phyloP scores from a whole-genome alignment of 2,797 vertebrate species.

The Ispidina lecontei region DNA sequence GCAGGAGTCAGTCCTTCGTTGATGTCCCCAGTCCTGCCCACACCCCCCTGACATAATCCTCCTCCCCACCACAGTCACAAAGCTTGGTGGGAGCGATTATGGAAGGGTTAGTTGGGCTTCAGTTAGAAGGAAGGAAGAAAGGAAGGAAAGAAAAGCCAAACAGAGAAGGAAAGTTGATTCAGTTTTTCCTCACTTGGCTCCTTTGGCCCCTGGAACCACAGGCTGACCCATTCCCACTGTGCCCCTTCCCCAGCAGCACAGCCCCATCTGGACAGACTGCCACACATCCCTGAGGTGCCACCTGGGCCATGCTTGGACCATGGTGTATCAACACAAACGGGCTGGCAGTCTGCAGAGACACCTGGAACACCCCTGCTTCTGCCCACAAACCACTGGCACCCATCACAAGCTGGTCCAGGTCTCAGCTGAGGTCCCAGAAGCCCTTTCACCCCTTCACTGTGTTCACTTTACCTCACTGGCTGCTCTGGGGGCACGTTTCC shows the following conservation, averaged over 20 bases:
- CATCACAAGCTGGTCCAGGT: not conserved
- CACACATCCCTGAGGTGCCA: not conserved
- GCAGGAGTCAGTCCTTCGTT: not conserved
- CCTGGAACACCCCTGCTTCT: not conserved
- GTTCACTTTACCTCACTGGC: not conserved
- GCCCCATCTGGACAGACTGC: not conserved
- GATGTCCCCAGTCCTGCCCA: not conserved
- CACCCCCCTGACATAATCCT: not conserved
- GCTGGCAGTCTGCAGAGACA: not conserved
- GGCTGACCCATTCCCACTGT: not conserved
- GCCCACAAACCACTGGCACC: not conserved
- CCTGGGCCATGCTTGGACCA: not conserved
- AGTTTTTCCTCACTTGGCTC: conserved; percentile 42
- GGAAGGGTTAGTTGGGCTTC: conserved; percentile 67
- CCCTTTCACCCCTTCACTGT: not conserved
- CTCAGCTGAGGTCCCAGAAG: not conserved
- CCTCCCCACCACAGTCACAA: not conserved
- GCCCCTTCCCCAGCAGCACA: not conserved
- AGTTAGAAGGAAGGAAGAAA: conserved; percentile 52
- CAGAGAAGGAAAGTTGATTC: conserved; percentile 50
- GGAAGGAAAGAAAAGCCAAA: conserved; percentile 64
- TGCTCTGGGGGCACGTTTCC: not conserved
- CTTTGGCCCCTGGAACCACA: conserved; percentile 30
- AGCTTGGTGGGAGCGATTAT: conserved; percentile 12
- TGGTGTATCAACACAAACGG: not conserved